A percentile compares a stretch with the other conserved stretches of the same genome.
These are phyloP conservation scores for Julus scandinavius DNA, from an alignment of 2,888 invertebrate genomes.

Conservation along the genomic window DNA sequence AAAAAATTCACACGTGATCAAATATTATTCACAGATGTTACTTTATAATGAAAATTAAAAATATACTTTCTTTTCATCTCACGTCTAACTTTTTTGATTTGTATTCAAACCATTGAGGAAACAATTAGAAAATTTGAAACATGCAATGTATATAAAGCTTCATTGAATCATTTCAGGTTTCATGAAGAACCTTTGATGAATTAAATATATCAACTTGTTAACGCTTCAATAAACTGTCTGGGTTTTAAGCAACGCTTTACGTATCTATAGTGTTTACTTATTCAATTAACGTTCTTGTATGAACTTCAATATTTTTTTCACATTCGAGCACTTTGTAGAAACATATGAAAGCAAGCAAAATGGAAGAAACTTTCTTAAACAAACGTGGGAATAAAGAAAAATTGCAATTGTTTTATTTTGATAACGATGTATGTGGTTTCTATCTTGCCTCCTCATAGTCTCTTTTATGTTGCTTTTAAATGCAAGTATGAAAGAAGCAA, in stretches of 20 bases:
- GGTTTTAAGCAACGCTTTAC: too few species aligned
- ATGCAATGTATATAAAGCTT: too few species aligned
- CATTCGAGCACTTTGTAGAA: neutral
- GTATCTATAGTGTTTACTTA: too few species aligned
- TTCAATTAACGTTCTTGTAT: neutral
- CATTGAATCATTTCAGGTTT: too few species aligned
- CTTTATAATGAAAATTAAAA: too few species aligned
- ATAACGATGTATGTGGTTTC: constrained; percentile 24
- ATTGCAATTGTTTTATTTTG: constrained; percentile 38
- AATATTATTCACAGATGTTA: too few species aligned
- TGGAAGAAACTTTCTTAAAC: neutral
- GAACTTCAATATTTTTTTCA: neutral
- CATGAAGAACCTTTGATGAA: neutral
- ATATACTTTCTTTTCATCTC: too few species aligned
- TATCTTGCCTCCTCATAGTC: constrained; percentile 37
- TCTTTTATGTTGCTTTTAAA: constrained; percentile 34
- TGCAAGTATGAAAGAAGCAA: neutral
- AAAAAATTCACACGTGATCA: too few species aligned
- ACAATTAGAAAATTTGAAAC: too few species aligned
- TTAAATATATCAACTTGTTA: neutral
- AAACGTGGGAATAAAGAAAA: neutral
- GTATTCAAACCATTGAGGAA: too few species aligned
- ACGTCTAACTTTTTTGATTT: too few species aligned
- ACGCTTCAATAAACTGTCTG: too few species aligned
- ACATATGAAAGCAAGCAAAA: neutral